Evolutionary conservation across 2,888 invertebrate species (phyloP).

Genomic region (Hemaris fuciformis): DNA sequence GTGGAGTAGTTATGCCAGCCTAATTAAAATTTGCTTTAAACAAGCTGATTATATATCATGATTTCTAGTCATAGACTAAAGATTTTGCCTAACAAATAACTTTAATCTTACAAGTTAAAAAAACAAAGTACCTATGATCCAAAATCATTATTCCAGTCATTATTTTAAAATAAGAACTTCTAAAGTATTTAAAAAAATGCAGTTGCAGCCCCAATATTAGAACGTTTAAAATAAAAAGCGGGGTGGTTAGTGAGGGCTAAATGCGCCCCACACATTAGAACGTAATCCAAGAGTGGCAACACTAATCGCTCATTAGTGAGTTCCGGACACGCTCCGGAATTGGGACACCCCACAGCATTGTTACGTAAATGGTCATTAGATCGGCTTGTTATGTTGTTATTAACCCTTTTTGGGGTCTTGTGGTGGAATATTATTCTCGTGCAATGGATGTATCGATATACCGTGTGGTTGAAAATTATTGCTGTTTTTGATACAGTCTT

Average conservation of each 20-base stretch:
- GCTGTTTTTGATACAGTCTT: too few species aligned
- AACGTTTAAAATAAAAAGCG: conserved; percentile 6
- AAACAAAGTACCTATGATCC: too few species aligned
- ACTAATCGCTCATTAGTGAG: conserved; percentile 78
- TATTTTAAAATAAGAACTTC: not conserved
- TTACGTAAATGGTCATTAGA: conserved; percentile 7
- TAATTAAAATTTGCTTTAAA: too few species aligned
- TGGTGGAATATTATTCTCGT: not conserved
- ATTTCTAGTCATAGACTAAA: too few species aligned
- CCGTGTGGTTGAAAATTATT: too few species aligned
- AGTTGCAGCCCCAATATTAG: conserved; percentile 6
- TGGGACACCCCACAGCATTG: conserved; percentile 2
- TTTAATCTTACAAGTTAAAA: too few species aligned
- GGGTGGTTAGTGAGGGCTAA: not conserved
- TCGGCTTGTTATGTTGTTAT: not conserved
- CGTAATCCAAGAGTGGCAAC: conserved; percentile 77
- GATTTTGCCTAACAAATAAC: too few species aligned
- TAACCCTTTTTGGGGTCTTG: not conserved
- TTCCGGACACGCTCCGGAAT: conserved; percentile 54
- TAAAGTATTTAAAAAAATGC: not conserved
- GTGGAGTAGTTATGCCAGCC: too few species aligned
- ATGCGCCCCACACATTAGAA: conserved; percentile 69
- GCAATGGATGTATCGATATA: too few species aligned
- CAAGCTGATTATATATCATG: too few species aligned
- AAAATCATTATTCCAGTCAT: not conserved